Conservation (phyloP, 2,888 invertebrate species). For the Drosophila algonquin region DNA sequence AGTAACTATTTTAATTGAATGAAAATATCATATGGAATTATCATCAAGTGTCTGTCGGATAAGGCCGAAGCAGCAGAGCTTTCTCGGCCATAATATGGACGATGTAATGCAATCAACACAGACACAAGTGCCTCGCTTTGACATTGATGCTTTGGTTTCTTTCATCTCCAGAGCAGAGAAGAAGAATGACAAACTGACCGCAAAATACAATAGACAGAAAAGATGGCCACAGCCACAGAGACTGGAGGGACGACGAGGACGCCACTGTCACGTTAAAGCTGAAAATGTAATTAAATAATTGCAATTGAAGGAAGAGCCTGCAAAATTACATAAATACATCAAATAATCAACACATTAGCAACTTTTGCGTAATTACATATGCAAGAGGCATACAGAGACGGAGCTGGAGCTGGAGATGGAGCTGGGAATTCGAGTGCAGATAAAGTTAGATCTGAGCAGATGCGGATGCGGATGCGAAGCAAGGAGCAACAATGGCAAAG, state of each 20-base stretch:
- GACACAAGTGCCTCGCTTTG: conserved; percentile 27
- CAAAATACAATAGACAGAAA: conserved; percentile 38
- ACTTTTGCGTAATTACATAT: conserved; percentile 71
- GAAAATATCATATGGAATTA: conserved; percentile 32
- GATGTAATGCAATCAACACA: conserved; percentile 43
- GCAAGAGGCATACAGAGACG: conserved; percentile 28
- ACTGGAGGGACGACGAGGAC: no score
- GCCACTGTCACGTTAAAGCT: conserved; percentile 28
- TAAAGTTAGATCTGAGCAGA: conserved; percentile 30
- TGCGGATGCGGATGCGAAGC: conserved; percentile 4
- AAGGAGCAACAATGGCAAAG: conserved; percentile 32
- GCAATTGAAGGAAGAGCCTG: conserved; percentile 38
- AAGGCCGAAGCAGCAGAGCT: background rate
- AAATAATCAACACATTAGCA: conserved; percentile 75
- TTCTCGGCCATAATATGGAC: conserved; percentile 11
- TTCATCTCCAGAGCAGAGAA: conserved; percentile 7
- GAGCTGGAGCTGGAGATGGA: background rate
- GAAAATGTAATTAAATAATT: conserved; percentile 72
- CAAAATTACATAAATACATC: conserved; percentile 64
- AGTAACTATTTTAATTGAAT: conserved; percentile 23
- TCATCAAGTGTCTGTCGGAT: conserved; percentile 21
- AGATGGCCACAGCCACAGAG: conserved; percentile 12
- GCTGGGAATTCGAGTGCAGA: conserved; percentile 18
- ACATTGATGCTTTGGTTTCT: conserved; percentile 1
- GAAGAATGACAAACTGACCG: conserved; percentile 17